These are phyloP conservation scores for Pomacea canaliculata DNA, from an alignment of 2,888 invertebrate species.

Conservation along the genomic window DNA sequence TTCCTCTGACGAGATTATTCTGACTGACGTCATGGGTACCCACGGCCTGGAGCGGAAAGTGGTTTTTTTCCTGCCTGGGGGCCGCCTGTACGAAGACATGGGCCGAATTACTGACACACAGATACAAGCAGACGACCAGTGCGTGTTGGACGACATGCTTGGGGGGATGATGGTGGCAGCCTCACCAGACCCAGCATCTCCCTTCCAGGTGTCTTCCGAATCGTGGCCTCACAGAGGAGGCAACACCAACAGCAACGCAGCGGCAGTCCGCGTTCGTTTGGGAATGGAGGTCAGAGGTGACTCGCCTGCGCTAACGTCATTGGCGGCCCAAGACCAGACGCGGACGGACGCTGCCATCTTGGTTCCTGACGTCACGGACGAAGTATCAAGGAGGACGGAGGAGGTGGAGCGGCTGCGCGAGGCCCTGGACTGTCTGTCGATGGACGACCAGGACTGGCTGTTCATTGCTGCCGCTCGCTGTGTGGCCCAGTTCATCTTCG, in stretches of 20 bases:
- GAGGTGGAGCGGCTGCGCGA: constrained; percentile 3
- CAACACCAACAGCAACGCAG: not conserved
- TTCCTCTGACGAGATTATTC: not conserved
- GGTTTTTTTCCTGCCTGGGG: not conserved
- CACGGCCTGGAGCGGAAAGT: constrained; percentile 17
- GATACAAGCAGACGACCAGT: not conserved
- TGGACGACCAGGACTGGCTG: constrained; percentile 24
- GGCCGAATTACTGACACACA: no score
- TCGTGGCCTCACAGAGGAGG: no score
- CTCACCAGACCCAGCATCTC: no score
- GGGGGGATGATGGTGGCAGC: constrained; percentile 7
- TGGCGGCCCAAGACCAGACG: not conserved
- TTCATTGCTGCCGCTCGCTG: constrained; percentile 21
- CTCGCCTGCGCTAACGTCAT: not conserved
- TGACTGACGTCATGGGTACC: constrained; percentile 2
- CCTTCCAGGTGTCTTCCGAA: no score
- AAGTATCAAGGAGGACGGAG: not conserved
- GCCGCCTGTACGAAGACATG: not conserved
- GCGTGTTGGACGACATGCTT: not conserved
- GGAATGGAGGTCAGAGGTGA: constrained; percentile 22
- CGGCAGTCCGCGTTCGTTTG: no score
- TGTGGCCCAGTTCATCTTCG: constrained; percentile 16
- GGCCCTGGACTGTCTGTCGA: constrained; percentile 9
- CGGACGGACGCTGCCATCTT: not conserved
- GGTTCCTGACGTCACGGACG: not conserved